Evolutionary conservation across 2,113 vertebrate species (phyloP).

Genomic region (Acanthochromis polyacanthus): DNA sequence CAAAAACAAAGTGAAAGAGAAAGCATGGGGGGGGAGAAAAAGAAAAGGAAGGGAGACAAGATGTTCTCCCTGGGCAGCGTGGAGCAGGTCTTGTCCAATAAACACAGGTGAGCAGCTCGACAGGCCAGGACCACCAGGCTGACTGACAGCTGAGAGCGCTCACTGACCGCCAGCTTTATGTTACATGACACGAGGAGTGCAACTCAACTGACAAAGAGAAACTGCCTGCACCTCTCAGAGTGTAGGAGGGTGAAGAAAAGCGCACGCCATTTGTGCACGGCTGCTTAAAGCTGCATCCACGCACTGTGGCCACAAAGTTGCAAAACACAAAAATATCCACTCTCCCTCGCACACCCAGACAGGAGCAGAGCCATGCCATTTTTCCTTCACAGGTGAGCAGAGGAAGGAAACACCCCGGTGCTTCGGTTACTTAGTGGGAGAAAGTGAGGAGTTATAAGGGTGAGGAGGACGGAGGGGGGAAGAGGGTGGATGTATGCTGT

Average conservation of each 20-base stretch:
- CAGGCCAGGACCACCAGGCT: conserved; percentile 83
- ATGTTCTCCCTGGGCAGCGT: conserved; percentile 81
- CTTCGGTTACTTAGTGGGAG: conserved; percentile 71
- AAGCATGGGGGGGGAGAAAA: conserved; percentile 67
- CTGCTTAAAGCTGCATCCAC: conserved; percentile 56
- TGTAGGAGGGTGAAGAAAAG: conserved; percentile 8
- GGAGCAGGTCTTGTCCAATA: conserved; percentile 82
- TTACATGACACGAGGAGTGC: conserved; percentile 87
- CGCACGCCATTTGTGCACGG: conserved; percentile 24
- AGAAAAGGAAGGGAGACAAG: conserved; percentile 65
- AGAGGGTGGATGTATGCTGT: conserved; percentile 62
- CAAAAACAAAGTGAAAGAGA: conserved; percentile 74
- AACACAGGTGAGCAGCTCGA: conserved; percentile 84
- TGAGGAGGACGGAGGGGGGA: not conserved
- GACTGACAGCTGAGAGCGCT: conserved; percentile 86
- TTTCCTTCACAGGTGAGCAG: conserved; percentile 80
- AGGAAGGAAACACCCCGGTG: conserved; percentile 73
- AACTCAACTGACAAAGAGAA: conserved; percentile 79
- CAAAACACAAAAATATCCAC: conserved; percentile 59
- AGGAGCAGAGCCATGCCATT: conserved; percentile 48
- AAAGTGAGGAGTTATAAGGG: conserved; percentile 65
- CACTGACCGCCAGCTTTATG: conserved; percentile 85
- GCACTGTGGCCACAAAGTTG: conserved; percentile 45
- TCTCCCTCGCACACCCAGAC: conserved; percentile 32
- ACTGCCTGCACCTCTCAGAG: conserved; percentile 56